Evolutionary conservation across 2,113 vertebrate species (phyloP).

Genomic region (Maccullochella peelii): DNA sequence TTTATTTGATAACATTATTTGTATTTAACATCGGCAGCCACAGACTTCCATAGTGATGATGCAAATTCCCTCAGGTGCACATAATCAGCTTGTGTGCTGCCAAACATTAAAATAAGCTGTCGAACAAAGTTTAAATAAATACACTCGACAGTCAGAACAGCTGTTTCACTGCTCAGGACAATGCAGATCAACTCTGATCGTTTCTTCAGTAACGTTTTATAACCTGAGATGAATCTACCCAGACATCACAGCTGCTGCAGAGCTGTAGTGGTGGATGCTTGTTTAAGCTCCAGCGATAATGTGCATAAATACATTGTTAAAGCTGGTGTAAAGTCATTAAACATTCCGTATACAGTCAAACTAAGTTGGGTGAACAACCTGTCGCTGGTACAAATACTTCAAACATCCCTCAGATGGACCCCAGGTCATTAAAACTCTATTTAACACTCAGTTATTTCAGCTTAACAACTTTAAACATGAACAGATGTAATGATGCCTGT

Average conservation of each 20-base stretch:
- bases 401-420: no score
- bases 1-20: no score
- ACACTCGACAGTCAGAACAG: neutral
- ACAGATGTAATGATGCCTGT: constrained; percentile 19
- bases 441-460: neutral
- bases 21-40: no score
- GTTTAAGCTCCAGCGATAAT: neutral
- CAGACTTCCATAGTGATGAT: no score
- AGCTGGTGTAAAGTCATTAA: no score
- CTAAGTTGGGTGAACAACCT: neutral
- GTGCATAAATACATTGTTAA: neutral
- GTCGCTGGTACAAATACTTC: neutral
- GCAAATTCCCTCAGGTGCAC: neutral
- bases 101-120: neutral
- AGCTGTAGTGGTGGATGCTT: neutral
- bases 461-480: neutral
- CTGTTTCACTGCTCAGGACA: no score
- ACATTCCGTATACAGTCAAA: neutral
- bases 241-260: neutral
- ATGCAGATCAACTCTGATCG: no score
- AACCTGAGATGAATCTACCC: neutral
- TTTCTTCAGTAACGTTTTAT: neutral
- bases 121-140: no score
- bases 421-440: no score
- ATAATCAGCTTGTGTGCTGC: neutral